These are phyloP conservation scores for Gobionotothen gibberifrons DNA, from an alignment of 2,797 vertebrate genomes.

Conservation along the genomic window DNA sequence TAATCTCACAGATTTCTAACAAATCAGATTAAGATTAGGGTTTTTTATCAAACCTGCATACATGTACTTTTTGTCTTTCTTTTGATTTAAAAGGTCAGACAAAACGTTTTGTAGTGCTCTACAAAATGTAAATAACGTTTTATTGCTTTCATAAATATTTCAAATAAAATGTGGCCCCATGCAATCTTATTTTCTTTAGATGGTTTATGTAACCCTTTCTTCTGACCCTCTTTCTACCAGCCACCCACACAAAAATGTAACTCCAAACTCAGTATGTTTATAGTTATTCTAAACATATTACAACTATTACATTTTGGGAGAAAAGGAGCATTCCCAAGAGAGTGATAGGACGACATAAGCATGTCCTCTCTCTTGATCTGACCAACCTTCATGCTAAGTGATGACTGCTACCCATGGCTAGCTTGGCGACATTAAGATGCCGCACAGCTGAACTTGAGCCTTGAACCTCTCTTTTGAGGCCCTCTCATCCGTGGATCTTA, in stretches of 20 bases:
- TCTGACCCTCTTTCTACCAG: not conserved
- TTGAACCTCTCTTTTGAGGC: slow-evolving; percentile 70
- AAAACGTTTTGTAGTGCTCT: slow-evolving; percentile 15
- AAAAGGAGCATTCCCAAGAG: slow-evolving; percentile 2
- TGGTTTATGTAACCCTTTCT: not conserved
- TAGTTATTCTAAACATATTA: not conserved
- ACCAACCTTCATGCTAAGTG: slow-evolving; percentile 53
- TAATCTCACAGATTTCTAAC: slow-evolving; percentile 10
- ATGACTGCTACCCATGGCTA: slow-evolving; percentile 47
- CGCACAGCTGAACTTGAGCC: slow-evolving; percentile 78
- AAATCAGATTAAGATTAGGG: not conserved
- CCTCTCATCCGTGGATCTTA: slow-evolving; percentile 81
- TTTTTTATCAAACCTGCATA: not conserved
- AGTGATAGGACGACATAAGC: not conserved
- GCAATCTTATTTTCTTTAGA: not conserved
- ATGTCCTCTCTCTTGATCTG: slow-evolving; percentile 30
- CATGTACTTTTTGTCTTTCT: not conserved
- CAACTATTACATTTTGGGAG: not conserved
- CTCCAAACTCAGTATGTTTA: not conserved
- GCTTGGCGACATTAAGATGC: slow-evolving; percentile 86
- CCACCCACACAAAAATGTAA: not conserved
- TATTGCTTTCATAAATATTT: slow-evolving; percentile 29
- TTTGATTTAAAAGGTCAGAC: slow-evolving; percentile 9
- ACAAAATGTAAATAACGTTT: slow-evolving; percentile 14
- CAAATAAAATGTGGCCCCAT: not conserved